Evolutionary conservation across 2,888 invertebrate genomes (phyloP).

Genomic region (Cerastoderma edule): DNA sequence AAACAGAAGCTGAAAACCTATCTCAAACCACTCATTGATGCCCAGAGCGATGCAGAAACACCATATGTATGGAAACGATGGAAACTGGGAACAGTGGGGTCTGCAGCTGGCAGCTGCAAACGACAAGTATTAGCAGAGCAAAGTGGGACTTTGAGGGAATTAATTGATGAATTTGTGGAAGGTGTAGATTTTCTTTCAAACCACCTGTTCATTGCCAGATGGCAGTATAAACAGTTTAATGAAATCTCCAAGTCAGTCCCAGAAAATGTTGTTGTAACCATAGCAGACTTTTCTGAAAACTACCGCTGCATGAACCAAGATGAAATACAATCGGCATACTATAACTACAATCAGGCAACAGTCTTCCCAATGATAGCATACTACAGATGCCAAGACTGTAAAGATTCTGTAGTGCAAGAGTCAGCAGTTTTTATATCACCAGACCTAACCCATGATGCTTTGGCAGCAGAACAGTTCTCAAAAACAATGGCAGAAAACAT

Average conservation of each 20-base stretch:
- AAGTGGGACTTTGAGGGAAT: constrained; percentile 1
- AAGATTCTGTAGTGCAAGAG: constrained; percentile 23
- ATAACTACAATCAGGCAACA: constrained; percentile 39
- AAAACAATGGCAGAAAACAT: constrained; percentile 27
- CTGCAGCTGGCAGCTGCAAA: constrained; percentile 10
- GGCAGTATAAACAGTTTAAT: constrained; percentile 39
- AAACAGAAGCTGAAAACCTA: neutral
- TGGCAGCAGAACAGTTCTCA: constrained; percentile 29
- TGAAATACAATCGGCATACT: constrained; percentile 35
- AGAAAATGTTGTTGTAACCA: constrained; percentile 21
- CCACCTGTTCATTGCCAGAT: constrained; percentile 37
- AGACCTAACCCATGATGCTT: constrained; percentile 35
- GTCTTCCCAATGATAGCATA: constrained; percentile 32
- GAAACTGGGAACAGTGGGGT: constrained; percentile 24
- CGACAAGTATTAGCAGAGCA: constrained; percentile 27
- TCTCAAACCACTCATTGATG: neutral
- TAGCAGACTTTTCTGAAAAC: constrained; percentile 42
- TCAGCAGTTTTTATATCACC: constrained; percentile 33
- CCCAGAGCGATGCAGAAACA: neutral
- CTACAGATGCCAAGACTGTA: constrained; percentile 40
- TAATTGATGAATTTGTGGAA: constrained; percentile 24
- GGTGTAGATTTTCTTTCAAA: constrained; percentile 21
- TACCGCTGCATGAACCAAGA: constrained; percentile 38
- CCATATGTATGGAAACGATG: constrained; percentile 29
- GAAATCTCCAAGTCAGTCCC: constrained; percentile 25